phyloP scores from a whole-genome alignment of 2,113 vertebrate species.

The Geococcyx californianus region DNA sequence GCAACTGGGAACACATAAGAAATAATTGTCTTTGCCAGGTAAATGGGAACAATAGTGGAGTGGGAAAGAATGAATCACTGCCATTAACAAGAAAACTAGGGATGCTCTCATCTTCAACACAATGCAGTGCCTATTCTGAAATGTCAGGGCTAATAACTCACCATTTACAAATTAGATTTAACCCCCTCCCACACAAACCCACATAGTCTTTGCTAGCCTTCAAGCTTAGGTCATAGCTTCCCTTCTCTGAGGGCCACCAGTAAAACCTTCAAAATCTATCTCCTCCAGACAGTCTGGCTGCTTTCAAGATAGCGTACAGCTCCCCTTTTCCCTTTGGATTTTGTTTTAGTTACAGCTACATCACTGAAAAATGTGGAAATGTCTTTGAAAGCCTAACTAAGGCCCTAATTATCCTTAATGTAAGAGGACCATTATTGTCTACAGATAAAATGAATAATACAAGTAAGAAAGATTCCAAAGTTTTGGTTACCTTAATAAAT shows the following conservation, averaged over 20 bases:
- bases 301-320: slow-evolving; percentile 46
- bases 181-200: slow-evolving; percentile 63
- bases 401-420: slow-evolving; percentile 42
- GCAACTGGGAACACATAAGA: slow-evolving; percentile 3
- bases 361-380: slow-evolving; percentile 42
- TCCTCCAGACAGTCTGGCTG: slow-evolving; percentile 49
- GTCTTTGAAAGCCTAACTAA: slow-evolving; percentile 33
- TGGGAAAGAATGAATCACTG: slow-evolving; percentile 64
- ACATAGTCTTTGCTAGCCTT: slow-evolving; percentile 34
- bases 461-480: slow-evolving; percentile 39
- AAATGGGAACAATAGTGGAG: slow-evolving; percentile 50
- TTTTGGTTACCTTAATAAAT: slow-evolving; percentile 61
- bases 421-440: slow-evolving; percentile 36
- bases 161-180: slow-evolving; percentile 58
- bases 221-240: slow-evolving; percentile 38
- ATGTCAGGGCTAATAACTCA: slow-evolving; percentile 61
- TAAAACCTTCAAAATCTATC: slow-evolving; percentile 53
- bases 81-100: slow-evolving; percentile 43
- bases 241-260: slow-evolving; percentile 47
- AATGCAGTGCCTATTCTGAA: slow-evolving; percentile 65
- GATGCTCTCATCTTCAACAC: slow-evolving; percentile 47
- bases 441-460: slow-evolving; percentile 59
- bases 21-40: slow-evolving; percentile 58
- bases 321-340: slow-evolving; percentile 49
- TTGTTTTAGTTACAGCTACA: slow-evolving; percentile 45